Evolutionary conservation across 1,140 invertebrate genomes (phyloP), one percentile per base, ranked within the genome.

Genomic region (Contarinia nasturtii): DNA sequence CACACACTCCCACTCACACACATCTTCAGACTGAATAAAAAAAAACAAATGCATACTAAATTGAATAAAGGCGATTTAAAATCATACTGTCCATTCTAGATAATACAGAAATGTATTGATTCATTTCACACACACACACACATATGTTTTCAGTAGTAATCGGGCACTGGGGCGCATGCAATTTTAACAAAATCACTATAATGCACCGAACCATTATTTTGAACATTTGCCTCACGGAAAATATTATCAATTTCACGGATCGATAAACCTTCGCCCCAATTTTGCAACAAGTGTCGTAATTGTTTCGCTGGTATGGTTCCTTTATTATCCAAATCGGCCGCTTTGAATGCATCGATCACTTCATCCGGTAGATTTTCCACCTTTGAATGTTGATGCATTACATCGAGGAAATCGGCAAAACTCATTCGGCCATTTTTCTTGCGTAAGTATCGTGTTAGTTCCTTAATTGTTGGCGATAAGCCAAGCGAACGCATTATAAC

Each of bases 111-210:
- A n/a, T n/a, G n/a, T n/a, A n/a, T n/a, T n/a, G n/a, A n/a, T n/a
- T n/a, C n/a, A n/a, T n/a, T n/a, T n/a, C n/a, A n/a, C n/a, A n/a
- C n/a, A n/a, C n/a, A n/a, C n/a, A 27, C 3, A 27, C 4, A 27
- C 27, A 27, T 27, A 3, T 5, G 10, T 27, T 37, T 7, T 71
- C 65, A 91, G 58, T 91, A 95, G 65, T 94, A 95, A 66, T 96
- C 90, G 19, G 90, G 90, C 15, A 92, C 81, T 4, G 91, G 91
- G 18, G 89, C 89, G 68, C 87, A 86, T 7, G 90, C 80, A 55
- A 92, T 89, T 63, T 90, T 89, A 0, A 94, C 80, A 66, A 96
- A 93, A 58, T 93, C 87, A 56, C 89, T 80, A 60, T 95, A 95
- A 37, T 80, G 79, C 0, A 95, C 80, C 11, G 78, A 75, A 15